Evolutionary conservation across 2,113 vertebrate species (phyloP).

Genomic region (Ameiurus melas): DNA sequence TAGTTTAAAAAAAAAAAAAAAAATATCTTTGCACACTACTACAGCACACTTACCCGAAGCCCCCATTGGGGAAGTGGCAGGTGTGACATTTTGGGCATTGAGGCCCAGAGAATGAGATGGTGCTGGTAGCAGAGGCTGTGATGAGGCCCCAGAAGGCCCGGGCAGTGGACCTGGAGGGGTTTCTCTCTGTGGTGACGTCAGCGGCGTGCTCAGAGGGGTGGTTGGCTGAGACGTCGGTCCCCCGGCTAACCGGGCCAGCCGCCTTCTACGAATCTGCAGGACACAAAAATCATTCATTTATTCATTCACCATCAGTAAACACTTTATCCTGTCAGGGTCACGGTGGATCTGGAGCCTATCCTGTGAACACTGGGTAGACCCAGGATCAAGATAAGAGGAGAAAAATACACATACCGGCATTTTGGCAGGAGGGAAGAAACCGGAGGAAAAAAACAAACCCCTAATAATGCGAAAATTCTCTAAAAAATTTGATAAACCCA

Average conservation of each 20-base stretch:
- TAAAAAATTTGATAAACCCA: neutral
- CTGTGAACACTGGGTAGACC: neutral
- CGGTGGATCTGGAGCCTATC: neutral
- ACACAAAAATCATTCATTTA: neutral
- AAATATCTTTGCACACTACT: neutral
- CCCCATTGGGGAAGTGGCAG: slow-evolving; percentile 95
- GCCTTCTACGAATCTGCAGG: slow-evolving; percentile 87
- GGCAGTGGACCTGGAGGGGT: slow-evolving; percentile 89
- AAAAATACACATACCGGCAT: neutral
- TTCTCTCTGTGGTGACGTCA: slow-evolving; percentile 96
- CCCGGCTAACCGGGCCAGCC: slow-evolving; percentile 90
- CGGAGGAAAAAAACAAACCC: neutral
- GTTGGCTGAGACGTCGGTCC: slow-evolving; percentile 90
- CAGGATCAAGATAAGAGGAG: neutral
- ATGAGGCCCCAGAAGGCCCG: slow-evolving; percentile 76
- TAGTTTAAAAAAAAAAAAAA: too few species aligned
- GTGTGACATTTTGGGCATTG: slow-evolving; percentile 88
- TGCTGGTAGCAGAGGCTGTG: slow-evolving; percentile 76
- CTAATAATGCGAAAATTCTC: neutral
- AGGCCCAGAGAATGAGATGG: slow-evolving; percentile 88
- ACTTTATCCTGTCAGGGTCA: neutral
- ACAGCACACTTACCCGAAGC: slow-evolving; percentile 81
- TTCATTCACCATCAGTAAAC: neutral
- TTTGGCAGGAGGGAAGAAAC: neutral
- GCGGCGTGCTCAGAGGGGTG: slow-evolving; percentile 85